Evolutionary conservation across 1,140 invertebrate genomes (phyloP).

Genomic region (Pectinophora gossypiella): DNA sequence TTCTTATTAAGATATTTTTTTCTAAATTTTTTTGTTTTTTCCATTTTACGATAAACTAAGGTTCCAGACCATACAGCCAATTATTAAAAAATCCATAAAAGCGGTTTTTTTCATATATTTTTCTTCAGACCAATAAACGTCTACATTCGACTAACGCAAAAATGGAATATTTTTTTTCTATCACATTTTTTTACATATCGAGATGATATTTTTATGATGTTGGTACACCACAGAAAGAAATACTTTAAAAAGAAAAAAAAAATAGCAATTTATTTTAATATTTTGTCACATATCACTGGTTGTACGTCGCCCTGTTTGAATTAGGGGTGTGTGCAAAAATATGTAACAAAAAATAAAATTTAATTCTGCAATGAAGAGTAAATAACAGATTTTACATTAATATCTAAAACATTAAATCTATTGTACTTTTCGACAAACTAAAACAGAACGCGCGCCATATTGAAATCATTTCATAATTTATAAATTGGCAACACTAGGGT

Average conservation of each 20-base stretch:
- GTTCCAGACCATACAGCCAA: too few relatives aligned
- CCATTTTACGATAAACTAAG: too few relatives aligned
- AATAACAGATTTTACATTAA: neutral
- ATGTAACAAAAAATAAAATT: too few relatives aligned
- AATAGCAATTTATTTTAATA: neutral
- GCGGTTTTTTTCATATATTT: too few relatives aligned
- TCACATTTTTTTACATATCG: slow-evolving; percentile 20
- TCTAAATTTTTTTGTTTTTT: too few relatives aligned
- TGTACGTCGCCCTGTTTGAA: neutral
- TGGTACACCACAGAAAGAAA: slow-evolving; percentile 20
- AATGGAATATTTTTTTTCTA: slow-evolving; percentile 27
- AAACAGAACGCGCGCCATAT: too few relatives aligned
- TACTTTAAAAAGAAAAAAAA: neutral
- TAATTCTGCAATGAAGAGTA: neutral
- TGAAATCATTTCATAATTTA: too few relatives aligned
- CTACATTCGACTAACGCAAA: slow-evolving; percentile 18
- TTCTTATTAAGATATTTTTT: slow-evolving; percentile 3
- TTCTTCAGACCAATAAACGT: slow-evolving; percentile 9
- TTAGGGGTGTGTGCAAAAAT: too few relatives aligned
- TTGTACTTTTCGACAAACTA: too few relatives aligned
- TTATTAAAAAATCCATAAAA: slow-evolving; percentile 1
- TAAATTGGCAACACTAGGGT: too few relatives aligned
- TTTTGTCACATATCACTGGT: neutral
- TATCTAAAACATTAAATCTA: too few relatives aligned
- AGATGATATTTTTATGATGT: slow-evolving; percentile 13